These are phyloP conservation scores for Icerya purchasi DNA, from an alignment of 2,888 invertebrate species.

Conservation along the genomic window DNA sequence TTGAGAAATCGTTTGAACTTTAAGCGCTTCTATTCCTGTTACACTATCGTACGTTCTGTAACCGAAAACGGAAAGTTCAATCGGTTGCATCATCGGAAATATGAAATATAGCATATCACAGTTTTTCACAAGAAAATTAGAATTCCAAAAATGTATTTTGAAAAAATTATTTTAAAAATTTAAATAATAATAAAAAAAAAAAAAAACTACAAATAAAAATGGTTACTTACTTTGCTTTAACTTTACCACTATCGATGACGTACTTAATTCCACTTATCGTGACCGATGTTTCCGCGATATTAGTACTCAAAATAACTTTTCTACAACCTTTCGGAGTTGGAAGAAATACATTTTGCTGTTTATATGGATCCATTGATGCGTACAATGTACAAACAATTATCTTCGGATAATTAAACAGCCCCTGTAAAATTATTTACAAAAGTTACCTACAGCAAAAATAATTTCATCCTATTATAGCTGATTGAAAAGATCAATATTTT, in stretches of 20 bases:
- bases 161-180: too few species aligned
- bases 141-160: too few species aligned
- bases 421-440: not conserved
- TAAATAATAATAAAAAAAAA: too few species aligned
- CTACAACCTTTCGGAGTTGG: conserved; percentile 27
- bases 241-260: conserved; percentile 80
- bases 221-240: conserved; percentile 73
- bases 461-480: too few species aligned
- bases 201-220: too few species aligned
- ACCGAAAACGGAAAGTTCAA: conserved; percentile 9
- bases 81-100: too few species aligned
- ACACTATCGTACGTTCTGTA: conserved; percentile 49
- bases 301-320: conserved; percentile 35
- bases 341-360: conserved; percentile 30
- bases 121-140: too few species aligned
- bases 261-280: conserved; percentile 54
- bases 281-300: conserved; percentile 38
- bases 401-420: not conserved
- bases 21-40: conserved; percentile 63
- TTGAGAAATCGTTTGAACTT: conserved; percentile 61
- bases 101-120: too few species aligned
- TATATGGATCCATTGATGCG: conserved; percentile 29
- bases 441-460: too few species aligned
- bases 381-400: conserved; percentile 37
- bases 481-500: too few species aligned